These are phyloP conservation scores for Chromoteleia sp. DNA, from an alignment of 2,888 invertebrate species.

Conservation along the genomic window DNA sequence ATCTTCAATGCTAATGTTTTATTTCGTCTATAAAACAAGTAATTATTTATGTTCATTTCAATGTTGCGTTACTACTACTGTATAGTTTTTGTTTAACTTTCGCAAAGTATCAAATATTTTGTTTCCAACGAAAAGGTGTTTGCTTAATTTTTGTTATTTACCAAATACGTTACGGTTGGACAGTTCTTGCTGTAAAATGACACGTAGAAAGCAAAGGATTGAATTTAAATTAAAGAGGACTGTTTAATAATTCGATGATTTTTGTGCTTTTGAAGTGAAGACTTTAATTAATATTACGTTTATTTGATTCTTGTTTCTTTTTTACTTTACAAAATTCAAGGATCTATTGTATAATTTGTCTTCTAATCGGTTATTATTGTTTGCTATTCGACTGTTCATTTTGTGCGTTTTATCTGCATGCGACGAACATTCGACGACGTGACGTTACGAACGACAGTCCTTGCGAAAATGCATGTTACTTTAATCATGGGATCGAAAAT, in stretches of 20 bases:
- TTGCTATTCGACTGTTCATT: neutral
- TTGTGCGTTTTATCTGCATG: slow-evolving; percentile 12
- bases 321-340: neutral
- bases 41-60: slow-evolving; percentile 10
- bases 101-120: neutral
- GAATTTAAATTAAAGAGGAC: slow-evolving; percentile 15
- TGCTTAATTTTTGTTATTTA: slow-evolving; percentile 13
- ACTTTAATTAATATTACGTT: neutral
- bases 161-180: slow-evolving; percentile 37
- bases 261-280: slow-evolving; percentile 7
- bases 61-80: slow-evolving; percentile 35
- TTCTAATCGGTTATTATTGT: slow-evolving; percentile 12
- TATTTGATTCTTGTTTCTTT: neutral
- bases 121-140: slow-evolving; percentile 2
- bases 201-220: slow-evolving; percentile 34
- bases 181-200: slow-evolving; percentile 35
- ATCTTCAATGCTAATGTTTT: neutral
- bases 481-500: slow-evolving; percentile 6
- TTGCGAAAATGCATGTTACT: slow-evolving; percentile 2
- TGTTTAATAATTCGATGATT: slow-evolving; percentile 6
- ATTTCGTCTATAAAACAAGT: neutral
- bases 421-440: slow-evolving; percentile 20
- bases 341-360: neutral
- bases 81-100: slow-evolving; percentile 16
- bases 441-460: slow-evolving; percentile 14